A percentile compares a stretch with the other conserved stretches of the same genome.
phyloP scores from a whole-genome alignment of 2,797 vertebrate genomes.

The Sebastes baramenuke region DNA sequence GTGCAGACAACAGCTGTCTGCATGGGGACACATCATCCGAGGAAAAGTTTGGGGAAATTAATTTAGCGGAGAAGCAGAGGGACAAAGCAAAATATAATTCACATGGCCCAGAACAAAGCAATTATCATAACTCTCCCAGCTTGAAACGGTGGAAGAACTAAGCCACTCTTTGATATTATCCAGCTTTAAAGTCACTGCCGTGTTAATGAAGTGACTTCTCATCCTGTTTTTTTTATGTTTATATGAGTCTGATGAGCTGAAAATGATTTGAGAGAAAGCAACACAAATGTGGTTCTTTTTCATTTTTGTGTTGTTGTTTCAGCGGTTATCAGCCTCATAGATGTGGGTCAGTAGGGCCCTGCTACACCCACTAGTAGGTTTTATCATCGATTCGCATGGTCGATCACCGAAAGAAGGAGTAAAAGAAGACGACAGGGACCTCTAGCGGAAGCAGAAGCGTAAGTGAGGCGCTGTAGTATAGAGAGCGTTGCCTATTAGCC shows the following conservation, averaged over 20 bases:
- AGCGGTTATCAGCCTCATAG: background rate
- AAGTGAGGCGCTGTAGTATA: too few species aligned
- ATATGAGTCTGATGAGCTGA: background rate
- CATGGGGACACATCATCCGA: background rate
- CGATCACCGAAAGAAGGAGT: too few species aligned
- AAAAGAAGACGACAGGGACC: too few species aligned
- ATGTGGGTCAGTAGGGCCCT: background rate
- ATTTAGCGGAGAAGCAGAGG: background rate
- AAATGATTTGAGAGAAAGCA: background rate
- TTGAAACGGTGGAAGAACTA: conserved; percentile 1
- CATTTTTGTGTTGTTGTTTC: background rate
- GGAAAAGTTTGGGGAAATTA: background rate
- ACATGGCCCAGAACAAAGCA: conserved; percentile 4
- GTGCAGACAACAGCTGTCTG: background rate
- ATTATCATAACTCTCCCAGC: conserved; percentile 5
- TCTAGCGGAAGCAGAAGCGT: too few species aligned
- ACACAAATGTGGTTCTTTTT: background rate
- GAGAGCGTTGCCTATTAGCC: too few species aligned
- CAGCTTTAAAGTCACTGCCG: background rate
- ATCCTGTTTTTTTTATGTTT: background rate
- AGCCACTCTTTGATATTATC: conserved; percentile 1
- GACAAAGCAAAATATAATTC: background rate
- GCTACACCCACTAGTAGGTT: background rate
- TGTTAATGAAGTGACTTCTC: background rate
- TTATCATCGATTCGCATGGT: too few species aligned